Evolutionary conservation across 2,797 vertebrate genomes (phyloP).

Genomic region (Pangasius sanitwongsei): DNA sequence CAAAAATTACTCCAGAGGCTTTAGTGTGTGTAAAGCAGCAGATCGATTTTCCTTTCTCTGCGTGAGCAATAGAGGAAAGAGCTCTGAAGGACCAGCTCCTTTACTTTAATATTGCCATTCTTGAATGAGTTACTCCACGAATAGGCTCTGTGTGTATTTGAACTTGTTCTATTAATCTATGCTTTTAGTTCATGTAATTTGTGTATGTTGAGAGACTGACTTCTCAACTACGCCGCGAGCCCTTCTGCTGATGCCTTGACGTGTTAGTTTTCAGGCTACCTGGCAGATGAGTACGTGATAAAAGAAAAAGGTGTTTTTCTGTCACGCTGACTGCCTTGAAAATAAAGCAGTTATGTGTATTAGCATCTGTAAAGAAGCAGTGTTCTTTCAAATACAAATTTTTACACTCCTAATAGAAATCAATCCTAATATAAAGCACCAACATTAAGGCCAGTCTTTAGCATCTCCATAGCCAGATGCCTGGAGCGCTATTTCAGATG

Average conservation of each 20-base stretch:
- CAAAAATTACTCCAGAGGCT: not conserved
- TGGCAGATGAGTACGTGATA: not conserved
- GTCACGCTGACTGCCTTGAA: not conserved
- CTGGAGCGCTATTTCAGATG: not conserved
- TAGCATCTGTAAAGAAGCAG: not conserved
- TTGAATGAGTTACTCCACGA: conserved; percentile 14
- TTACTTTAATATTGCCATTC: not conserved
- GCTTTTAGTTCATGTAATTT: too few relatives aligned
- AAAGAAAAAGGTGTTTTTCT: not conserved
- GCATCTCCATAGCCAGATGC: not conserved
- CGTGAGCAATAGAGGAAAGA: not conserved
- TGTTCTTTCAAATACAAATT: too few relatives aligned
- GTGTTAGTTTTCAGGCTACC: not conserved
- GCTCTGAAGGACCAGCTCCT: not conserved
- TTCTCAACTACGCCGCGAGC: not conserved
- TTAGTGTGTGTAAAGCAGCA: conserved; percentile 12
- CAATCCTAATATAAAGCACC: not conserved
- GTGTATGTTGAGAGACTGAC: not conserved
- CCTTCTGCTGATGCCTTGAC: not conserved
- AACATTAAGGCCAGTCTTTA: not conserved
- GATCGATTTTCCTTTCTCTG: conserved; percentile 31
- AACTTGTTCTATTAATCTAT: not conserved
- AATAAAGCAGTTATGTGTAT: not conserved
- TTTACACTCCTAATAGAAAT: not conserved
- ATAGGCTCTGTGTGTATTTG: not conserved